Evolutionary conservation across 2,797 vertebrate genomes (phyloP).

Genomic region (Esox lucius): DNA sequence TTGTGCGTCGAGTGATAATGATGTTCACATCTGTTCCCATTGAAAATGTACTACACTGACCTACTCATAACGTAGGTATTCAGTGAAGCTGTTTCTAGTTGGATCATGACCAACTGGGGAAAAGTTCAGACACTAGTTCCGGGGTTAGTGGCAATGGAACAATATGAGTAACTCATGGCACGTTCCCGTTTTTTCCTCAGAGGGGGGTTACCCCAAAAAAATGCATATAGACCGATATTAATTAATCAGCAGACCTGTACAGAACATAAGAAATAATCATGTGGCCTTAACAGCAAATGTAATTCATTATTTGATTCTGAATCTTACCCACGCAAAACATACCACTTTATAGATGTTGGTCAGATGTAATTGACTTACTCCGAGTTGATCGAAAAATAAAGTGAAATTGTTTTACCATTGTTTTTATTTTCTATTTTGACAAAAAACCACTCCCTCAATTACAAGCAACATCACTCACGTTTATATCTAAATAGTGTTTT

Average conservation of each 20-base stretch:
- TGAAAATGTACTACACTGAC: conserved; percentile 19
- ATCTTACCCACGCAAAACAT: not conserved
- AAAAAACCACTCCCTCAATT: not conserved
- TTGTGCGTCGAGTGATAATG: not conserved
- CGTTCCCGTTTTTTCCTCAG: not conserved
- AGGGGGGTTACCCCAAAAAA: not conserved
- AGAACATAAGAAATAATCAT: not conserved
- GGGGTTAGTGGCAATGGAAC: conserved; percentile 22
- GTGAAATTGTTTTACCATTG: not conserved
- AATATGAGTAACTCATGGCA: conserved; percentile 1
- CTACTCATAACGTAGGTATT: conserved; percentile 40
- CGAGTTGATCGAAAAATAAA: not conserved
- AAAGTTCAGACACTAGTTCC: conserved; percentile 59
- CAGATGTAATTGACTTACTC: not conserved
- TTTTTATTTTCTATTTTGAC: not conserved
- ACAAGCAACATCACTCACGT: not conserved
- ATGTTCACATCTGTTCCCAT: not conserved
- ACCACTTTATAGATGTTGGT: not conserved
- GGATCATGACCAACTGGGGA: conserved; percentile 60
- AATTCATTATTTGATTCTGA: not conserved
- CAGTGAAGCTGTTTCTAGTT: conserved; percentile 39
- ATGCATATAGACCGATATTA: not conserved
- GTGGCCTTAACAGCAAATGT: not conserved
- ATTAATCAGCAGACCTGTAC: not conserved
- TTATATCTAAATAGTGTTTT: not conserved